phyloP scores from a whole-genome alignment of 2,888 invertebrate species.

The Drosophila maculinotata region DNA sequence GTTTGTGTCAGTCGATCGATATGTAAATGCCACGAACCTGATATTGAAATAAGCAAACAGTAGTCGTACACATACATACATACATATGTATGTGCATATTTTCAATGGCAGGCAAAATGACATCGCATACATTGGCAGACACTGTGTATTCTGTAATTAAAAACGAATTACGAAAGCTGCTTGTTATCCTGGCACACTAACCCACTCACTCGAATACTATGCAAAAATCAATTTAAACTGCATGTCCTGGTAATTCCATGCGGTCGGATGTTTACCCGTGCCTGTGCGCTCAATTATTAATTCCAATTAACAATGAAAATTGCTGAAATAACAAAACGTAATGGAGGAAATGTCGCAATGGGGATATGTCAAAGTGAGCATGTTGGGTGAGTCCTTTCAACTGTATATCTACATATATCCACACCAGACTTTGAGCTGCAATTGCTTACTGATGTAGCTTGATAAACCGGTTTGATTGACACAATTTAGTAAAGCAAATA shows the following conservation, averaged over 20 bases:
- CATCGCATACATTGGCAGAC: slow-evolving; percentile 36
- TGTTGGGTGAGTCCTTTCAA: neutral
- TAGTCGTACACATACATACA: neutral
- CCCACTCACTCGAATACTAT: slow-evolving; percentile 11
- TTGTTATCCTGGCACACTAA: slow-evolving; percentile 57
- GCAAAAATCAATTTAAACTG: slow-evolving; percentile 61
- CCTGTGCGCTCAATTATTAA: slow-evolving; percentile 54
- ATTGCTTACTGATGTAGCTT: neutral
- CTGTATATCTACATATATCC: neutral
- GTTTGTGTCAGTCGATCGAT: slow-evolving; percentile 57
- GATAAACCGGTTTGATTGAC: no score
- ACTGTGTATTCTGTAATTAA: slow-evolving; percentile 67
- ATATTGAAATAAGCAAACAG: slow-evolving; percentile 61
- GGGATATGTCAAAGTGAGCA: no score
- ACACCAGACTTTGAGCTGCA: neutral
- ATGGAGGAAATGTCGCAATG: neutral
- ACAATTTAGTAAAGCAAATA: no score
- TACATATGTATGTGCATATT: slow-evolving; percentile 32
- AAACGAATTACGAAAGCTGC: slow-evolving; percentile 45
- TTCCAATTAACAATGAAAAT: slow-evolving; percentile 60
- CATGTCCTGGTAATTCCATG: slow-evolving; percentile 24
- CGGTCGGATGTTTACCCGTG: slow-evolving; percentile 19
- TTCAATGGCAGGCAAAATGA: slow-evolving; percentile 36
- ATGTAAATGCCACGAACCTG: slow-evolving; percentile 75
- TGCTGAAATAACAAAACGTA: slow-evolving; percentile 10